These are phyloP conservation scores for Drosophila neoperkinsi DNA, from an alignment of 2,888 invertebrate genomes.

Conservation along the genomic window DNA sequence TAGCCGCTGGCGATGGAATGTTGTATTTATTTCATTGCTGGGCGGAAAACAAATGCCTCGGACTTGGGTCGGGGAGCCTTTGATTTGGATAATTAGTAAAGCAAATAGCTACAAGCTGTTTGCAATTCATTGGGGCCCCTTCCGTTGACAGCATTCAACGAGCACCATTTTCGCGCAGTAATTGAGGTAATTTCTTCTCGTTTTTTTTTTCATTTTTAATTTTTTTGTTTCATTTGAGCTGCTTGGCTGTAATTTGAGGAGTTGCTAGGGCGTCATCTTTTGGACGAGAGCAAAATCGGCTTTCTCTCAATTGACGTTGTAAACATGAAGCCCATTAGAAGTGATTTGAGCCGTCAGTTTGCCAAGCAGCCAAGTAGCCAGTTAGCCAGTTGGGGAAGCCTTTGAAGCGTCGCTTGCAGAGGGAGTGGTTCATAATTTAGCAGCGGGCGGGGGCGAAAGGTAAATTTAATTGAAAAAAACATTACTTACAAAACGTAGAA, in stretches of 20 bases:
- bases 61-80: constrained; percentile 42
- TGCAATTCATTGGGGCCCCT: constrained; percentile 56
- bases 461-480: constrained; percentile 76
- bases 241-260: constrained; percentile 55
- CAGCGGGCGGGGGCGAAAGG: constrained; percentile 48
- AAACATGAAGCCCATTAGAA: constrained; percentile 82
- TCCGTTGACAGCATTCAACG: constrained; percentile 52
- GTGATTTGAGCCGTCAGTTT: constrained; percentile 76
- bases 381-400: constrained; percentile 63
- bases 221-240: constrained; percentile 18
- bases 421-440: constrained; percentile 66
- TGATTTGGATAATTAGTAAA: constrained; percentile 82
- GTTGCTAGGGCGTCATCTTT: constrained; percentile 51
- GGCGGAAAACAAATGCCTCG: constrained; percentile 57
- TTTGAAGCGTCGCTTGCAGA: constrained; percentile 56
- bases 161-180: constrained; percentile 58
- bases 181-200: constrained; percentile 77
- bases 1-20: constrained; percentile 67
- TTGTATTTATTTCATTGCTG: constrained; percentile 78
- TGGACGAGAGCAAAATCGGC: constrained; percentile 69
- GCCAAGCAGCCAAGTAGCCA: constrained; percentile 38
- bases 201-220: constrained; percentile 7
- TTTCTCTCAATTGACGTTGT: constrained; percentile 83
- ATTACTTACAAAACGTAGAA: constrained; percentile 44
- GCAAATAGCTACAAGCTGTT: constrained; percentile 84